Conservation (phyloP, 2,797 vertebrate species). For the Myoxocephalus aenaeus region DNA sequence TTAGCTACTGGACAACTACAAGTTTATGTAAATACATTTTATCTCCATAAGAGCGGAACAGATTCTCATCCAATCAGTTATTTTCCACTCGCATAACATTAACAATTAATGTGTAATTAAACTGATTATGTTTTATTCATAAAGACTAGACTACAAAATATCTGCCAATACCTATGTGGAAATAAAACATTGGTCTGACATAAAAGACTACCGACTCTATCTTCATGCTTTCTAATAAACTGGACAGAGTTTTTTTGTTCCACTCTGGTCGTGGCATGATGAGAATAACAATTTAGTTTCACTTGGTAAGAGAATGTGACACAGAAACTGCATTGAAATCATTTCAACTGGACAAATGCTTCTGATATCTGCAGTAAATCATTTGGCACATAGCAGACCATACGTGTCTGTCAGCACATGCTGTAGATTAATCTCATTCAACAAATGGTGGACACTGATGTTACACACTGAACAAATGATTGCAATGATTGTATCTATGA, state of each 20-base stretch:
- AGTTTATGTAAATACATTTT: not conserved
- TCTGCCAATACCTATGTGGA: conserved; percentile 8
- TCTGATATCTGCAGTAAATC: conserved; percentile 13
- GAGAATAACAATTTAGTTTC: conserved; percentile 14
- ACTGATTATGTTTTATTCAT: conserved; percentile 32
- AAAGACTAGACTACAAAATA: conserved; percentile 2
- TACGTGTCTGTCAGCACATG: conserved; percentile 5
- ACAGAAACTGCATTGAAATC: conserved; percentile 20
- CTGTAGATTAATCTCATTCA: conserved; percentile 5
- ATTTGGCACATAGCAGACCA: conserved; percentile 3
- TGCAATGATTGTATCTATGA: not conserved
- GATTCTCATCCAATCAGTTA: not conserved
- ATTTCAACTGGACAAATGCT: conserved; percentile 20
- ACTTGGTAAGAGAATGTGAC: conserved; percentile 3
- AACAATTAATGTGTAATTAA: conserved; percentile 16
- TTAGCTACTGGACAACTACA: not conserved
- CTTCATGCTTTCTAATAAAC: conserved; percentile 18
- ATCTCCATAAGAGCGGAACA: not conserved
- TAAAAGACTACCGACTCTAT: conserved; percentile 10
- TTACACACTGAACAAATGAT: not conserved
- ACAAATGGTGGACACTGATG: not conserved
- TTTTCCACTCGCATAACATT: conserved; percentile 15
- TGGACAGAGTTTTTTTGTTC: not conserved
- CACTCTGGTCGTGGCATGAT: conserved; percentile 1
- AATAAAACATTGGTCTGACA: conserved; percentile 17